phyloP scores from a whole-genome alignment of 2,113 vertebrate genomes.

The Rallus limicola region DNA sequence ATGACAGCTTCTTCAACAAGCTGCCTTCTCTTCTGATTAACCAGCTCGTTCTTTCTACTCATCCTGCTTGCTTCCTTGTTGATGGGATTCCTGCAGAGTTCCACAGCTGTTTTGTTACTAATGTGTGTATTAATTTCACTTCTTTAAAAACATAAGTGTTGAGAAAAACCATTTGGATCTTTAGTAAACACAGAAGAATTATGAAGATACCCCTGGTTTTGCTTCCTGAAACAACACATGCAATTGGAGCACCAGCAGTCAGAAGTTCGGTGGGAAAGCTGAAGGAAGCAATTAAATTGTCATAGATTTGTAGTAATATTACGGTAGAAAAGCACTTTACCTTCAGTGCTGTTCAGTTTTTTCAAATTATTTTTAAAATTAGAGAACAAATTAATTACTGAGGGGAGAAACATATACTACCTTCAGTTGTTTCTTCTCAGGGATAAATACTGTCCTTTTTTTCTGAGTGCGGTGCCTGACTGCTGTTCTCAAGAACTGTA shows the following conservation, averaged over 20 bases:
- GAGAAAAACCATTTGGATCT: constrained; percentile 15
- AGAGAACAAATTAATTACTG: constrained; percentile 37
- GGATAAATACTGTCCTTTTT: background rate
- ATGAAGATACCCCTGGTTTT: background rate
- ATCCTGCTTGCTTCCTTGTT: constrained; percentile 34
- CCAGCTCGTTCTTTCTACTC: constrained; percentile 37
- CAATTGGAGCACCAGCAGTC: background rate
- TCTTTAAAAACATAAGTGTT: constrained; percentile 5
- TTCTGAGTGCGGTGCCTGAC: background rate
- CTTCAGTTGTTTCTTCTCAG: background rate
- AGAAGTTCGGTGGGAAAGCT: background rate
- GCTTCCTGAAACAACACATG: background rate
- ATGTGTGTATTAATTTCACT: constrained; percentile 52
- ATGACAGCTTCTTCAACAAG: constrained; percentile 61
- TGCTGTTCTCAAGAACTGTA: background rate
- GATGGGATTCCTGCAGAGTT: constrained; percentile 68
- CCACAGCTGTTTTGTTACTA: constrained; percentile 50
- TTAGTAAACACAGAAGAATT: background rate
- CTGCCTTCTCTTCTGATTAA: constrained; percentile 62
- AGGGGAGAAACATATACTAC: background rate
- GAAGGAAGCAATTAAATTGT: background rate
- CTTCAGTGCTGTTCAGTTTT: background rate
- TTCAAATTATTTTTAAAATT: constrained; percentile 15
- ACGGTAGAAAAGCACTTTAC: background rate
- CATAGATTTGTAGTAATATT: background rate